Conservation (phyloP, 2,113 vertebrate genomes). For the Benitochromis conjunctus region DNA sequence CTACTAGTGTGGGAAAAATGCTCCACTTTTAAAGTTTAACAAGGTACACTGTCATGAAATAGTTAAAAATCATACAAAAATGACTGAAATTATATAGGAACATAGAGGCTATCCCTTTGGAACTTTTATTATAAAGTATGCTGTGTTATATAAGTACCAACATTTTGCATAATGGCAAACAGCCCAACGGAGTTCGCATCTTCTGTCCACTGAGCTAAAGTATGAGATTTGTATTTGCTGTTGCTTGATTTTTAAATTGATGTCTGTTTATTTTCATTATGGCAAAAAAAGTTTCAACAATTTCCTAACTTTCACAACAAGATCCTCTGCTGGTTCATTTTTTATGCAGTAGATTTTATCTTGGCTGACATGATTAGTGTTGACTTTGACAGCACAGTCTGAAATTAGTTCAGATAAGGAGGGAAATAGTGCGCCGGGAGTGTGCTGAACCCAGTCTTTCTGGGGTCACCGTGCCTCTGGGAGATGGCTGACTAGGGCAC, state of each 20-base stretch:
- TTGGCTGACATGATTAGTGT: neutral
- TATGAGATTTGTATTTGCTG: neutral
- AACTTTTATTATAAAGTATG: neutral
- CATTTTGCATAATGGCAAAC: neutral
- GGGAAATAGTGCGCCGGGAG: neutral
- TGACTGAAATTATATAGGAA: neutral
- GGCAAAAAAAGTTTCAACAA: neutral
- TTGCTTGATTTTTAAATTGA: neutral
- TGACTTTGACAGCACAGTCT: slow-evolving; percentile 13
- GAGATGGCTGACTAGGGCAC: slow-evolving; percentile 39
- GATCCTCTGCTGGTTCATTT: neutral
- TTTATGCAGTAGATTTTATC: neutral
- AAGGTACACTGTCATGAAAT: neutral
- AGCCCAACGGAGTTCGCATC: neutral
- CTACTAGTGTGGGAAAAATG: neutral
- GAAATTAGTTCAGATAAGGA: slow-evolving; percentile 30
- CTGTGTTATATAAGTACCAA: neutral
- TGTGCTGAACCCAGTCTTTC: slow-evolving; percentile 26
- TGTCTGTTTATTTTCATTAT: neutral
- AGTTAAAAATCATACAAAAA: neutral
- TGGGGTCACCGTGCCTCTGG: slow-evolving; percentile 36
- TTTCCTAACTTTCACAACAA: neutral
- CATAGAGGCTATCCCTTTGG: neutral
- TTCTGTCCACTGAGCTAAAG: neutral
- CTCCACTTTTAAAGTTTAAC: neutral